Base-by-base conservation (phyloP, 1,140 invertebrate genomes). In the Apocrypta bakeri region DNA sequence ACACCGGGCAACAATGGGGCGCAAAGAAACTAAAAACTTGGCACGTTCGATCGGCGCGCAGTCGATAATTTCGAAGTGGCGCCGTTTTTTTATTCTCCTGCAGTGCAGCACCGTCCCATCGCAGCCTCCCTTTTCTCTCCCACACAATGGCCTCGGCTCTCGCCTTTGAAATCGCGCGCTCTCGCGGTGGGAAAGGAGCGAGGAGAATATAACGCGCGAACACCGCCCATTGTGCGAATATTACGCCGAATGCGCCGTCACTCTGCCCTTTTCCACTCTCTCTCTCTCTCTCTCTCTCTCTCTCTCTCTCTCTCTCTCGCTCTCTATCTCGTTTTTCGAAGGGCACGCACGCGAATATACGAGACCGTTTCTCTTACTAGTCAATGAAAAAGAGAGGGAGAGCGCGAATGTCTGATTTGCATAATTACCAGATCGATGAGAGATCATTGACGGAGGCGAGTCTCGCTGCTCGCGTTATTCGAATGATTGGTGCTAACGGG, bases 351-450 rank as follows among this genome's bases (percentile, higher is more conserved):
- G 17, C 48, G 48, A 21, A 6, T 6, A 7, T 17, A 17, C 4
- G 1, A 17, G 37, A 27, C 74, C 40, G 56, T 78, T 76, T 75
- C 72, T 69, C 69, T 69, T 37, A 27, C 64, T 81, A 27, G 72
- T 79, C 79, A 83, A 82, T 82, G 63, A 61, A 56, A n/a, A 6
- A 37, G 48, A 6, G 48, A 1, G 21, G 17, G 14, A 37, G 48
- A 6, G 48, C 6, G 21, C 21, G 17, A 6, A 1, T 21, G 69
- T 80, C 71, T 66, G 69, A 82, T 78, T 83, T 82, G 69, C 82
- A 84, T 83, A 68, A 79, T 75, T 75, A 71, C 64, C 25, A 66
- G 68, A 71, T 33, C 68, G 27, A 81, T 27, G 73, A 14, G 64
- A 14, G 63, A 74, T 74, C 61, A 29, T 78, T 73, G 42, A 42